Conservation (phyloP, 2,797 vertebrate species). For the Neomorphus geoffroyi region DNA sequence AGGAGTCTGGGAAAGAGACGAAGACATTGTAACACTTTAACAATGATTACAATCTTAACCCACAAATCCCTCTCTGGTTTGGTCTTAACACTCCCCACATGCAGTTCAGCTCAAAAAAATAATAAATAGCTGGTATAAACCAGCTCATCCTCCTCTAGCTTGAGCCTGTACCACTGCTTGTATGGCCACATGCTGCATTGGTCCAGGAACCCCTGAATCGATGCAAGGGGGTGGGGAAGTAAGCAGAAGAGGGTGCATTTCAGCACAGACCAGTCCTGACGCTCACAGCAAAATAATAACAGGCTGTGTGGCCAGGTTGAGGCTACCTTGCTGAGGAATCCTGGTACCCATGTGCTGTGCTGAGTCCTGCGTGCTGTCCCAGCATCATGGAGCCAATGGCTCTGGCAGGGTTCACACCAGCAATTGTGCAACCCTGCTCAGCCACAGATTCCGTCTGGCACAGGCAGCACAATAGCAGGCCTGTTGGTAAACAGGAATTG, state of each 20-base stretch:
- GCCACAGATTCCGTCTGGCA: slow-evolving; percentile 32
- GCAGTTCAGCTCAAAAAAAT: neutral
- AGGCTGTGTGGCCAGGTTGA: rapidly evolving
- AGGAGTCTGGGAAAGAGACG: neutral
- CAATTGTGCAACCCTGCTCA: neutral
- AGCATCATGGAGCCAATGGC: neutral
- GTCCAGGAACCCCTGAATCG: rapidly evolving
- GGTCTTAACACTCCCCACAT: neutral
- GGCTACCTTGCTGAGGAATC: neutral
- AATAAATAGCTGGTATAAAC: neutral
- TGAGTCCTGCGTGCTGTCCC: neutral
- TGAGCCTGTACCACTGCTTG: rapidly evolving
- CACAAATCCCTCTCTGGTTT: neutral
- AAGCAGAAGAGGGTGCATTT: neutral
- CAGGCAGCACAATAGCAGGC: neutral
- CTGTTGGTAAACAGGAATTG: slow-evolving; percentile 1
- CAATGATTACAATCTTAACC: neutral
- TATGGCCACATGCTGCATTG: rapidly evolving
- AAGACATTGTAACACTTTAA: neutral
- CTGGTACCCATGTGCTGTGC: rapidly evolving
- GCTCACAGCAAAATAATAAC: neutral
- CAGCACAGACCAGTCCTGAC: neutral
- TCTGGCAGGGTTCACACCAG: neutral
- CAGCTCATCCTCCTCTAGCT: neutral
- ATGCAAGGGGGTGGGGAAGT: neutral